Percentiles rank a stretch among this genome's conserved stretches.
Evolutionary conservation across 2,113 vertebrate genomes (phyloP).

Genomic region (Oncorhynchus nerka): DNA sequence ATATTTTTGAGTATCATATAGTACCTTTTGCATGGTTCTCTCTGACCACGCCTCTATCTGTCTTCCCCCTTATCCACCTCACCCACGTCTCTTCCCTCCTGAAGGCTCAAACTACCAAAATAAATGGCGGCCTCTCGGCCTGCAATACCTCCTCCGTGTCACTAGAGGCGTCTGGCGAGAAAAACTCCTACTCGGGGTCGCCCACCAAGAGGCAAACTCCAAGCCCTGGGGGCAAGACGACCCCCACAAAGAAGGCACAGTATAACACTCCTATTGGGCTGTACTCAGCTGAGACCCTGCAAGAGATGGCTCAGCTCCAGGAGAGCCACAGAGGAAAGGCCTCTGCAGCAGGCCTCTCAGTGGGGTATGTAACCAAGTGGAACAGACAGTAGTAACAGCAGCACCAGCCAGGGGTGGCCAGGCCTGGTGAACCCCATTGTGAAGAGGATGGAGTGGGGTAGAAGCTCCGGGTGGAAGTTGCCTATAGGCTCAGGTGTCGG

Average conservation of each 20-base stretch:
- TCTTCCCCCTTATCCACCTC: neutral
- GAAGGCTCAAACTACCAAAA: conserved; percentile 59
- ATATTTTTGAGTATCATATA: neutral
- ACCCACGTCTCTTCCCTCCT: conserved; percentile 4
- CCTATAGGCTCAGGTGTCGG: neutral
- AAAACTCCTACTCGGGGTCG: conserved; percentile 48
- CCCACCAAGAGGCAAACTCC: conserved; percentile 52
- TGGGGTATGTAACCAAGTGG: conserved; percentile 82
- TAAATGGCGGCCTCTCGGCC: conserved; percentile 63
- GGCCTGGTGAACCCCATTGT: neutral
- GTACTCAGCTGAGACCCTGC: conserved; percentile 92
- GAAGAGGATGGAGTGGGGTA: no score
- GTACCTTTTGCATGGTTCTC: conserved; percentile 4
- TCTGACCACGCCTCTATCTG: conserved; percentile 24
- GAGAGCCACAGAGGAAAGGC: conserved; percentile 45
- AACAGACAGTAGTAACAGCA: neutral
- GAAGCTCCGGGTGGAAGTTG: no score
- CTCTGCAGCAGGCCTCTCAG: conserved; percentile 75
- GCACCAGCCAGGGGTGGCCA: neutral
- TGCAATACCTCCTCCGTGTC: conserved; percentile 50
- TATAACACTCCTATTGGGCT: conserved; percentile 97
- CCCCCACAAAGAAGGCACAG: conserved; percentile 76
- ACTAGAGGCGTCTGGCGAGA: conserved; percentile 38
- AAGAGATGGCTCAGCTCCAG: conserved; percentile 88
- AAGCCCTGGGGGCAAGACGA: conserved; percentile 50